These are phyloP conservation scores for Apolygus lucorum DNA, from an alignment of 1,140 invertebrate genomes.

Conservation along the genomic window DNA sequence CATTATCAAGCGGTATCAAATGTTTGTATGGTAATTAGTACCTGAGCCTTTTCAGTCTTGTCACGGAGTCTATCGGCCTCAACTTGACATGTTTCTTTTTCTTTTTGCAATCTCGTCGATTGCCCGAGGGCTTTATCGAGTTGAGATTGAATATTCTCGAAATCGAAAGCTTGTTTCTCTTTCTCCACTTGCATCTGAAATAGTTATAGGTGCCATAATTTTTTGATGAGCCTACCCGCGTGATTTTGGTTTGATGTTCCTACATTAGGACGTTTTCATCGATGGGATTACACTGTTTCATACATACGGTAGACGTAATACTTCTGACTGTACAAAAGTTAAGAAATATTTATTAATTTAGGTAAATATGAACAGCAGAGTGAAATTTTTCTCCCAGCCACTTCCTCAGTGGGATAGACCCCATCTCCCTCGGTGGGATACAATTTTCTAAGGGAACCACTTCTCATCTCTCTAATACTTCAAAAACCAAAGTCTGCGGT, in stretches of 20 bases:
- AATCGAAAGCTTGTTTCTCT: conserved; percentile 80
- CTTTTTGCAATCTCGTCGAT: conserved; percentile 75
- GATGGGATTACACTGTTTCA: too few species aligned
- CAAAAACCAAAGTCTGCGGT: too few species aligned
- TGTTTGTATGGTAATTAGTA: conserved; percentile 39
- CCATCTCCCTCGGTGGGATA: too few species aligned
- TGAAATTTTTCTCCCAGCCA: too few species aligned
- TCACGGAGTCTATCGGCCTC: conserved; percentile 78
- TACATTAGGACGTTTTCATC: too few species aligned
- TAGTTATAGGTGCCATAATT: neutral
- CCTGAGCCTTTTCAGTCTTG: conserved; percentile 82
- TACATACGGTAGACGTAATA: too few species aligned
- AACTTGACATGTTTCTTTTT: conserved; percentile 71
- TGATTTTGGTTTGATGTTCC: neutral
- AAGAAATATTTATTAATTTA: too few species aligned
- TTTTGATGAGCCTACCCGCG: neutral
- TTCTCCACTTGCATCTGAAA: conserved; percentile 76
- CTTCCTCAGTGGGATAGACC: too few species aligned
- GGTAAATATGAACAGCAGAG: too few species aligned
- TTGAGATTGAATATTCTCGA: conserved; percentile 80
- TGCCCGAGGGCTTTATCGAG: conserved; percentile 81
- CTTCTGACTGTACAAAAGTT: neutral
- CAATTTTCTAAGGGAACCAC: too few species aligned
- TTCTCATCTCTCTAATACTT: too few species aligned
- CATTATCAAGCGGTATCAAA: neutral